A percentile compares a stretch with the other conserved stretches of the same genome.
Conservation (phyloP, 2,888 invertebrate species). For the Anodontia alba region DNA sequence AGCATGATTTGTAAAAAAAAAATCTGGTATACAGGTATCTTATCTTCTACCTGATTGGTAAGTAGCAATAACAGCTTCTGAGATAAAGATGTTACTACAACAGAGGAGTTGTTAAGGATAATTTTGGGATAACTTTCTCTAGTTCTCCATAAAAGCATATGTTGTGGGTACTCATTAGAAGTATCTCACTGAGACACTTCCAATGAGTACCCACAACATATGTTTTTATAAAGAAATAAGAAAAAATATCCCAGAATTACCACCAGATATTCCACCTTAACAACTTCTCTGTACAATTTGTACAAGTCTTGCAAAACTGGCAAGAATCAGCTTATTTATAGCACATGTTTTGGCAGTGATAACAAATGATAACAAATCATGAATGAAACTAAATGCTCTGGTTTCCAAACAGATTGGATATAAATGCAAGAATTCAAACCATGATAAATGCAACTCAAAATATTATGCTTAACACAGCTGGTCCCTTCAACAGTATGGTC, state of each 20-base stretch:
- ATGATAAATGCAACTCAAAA: conserved; percentile 4
- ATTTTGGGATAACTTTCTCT: no score
- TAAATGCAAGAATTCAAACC: conserved; percentile 7
- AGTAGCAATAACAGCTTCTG: conserved; percentile 11
- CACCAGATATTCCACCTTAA: no score
- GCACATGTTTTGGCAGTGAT: conserved; percentile 20
- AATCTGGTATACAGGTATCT: not conserved
- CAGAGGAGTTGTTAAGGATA: no score
- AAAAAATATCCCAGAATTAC: no score
- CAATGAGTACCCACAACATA: no score
- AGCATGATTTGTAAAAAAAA: no score
- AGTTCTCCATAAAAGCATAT: no score
- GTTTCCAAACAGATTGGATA: not conserved
- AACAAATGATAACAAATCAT: conserved; percentile 6
- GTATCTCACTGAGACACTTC: no score
- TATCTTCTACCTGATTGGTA: conserved; percentile 3
- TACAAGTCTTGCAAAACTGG: not conserved
- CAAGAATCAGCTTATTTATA: conserved; percentile 12
- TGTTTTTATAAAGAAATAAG: no score
- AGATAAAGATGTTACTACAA: conserved; percentile 1
- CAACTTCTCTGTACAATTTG: not conserved
- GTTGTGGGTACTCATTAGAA: no score
- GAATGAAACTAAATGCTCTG: conserved; percentile 20
- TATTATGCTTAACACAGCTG: conserved; percentile 1
- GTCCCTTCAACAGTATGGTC: conserved; percentile 2